These are phyloP conservation scores for Thalpophila matura DNA, from an alignment of 2,888 invertebrate genomes.

Conservation along the genomic window DNA sequence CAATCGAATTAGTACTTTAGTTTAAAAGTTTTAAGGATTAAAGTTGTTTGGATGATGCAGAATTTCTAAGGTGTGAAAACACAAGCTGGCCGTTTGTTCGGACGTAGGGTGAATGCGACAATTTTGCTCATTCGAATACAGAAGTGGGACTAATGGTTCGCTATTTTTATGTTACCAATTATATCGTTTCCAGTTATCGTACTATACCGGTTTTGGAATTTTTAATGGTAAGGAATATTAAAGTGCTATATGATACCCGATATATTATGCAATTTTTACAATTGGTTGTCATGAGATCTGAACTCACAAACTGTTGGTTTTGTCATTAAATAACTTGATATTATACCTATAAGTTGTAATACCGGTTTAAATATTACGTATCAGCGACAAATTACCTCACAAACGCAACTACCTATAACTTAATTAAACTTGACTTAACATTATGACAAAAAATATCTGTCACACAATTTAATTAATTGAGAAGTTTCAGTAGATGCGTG, in stretches of 20 bases:
- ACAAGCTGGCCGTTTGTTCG: conserved; percentile 72
- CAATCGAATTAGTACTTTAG: conserved; percentile 63
- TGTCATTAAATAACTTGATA: neutral
- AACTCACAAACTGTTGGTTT: neutral
- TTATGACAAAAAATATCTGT: conserved; percentile 60
- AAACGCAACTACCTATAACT: conserved; percentile 35
- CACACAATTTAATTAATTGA: conserved; percentile 84
- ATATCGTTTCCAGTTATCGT: conserved; percentile 68
- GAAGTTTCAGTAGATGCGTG: conserved; percentile 89
- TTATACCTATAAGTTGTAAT: neutral
- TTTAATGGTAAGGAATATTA: conserved; percentile 20
- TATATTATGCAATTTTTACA: neutral
- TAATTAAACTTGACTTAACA: conserved; percentile 52
- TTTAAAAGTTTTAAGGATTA: conserved; percentile 33
- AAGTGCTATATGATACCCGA: conserved; percentile 1
- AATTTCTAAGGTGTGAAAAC: conserved; percentile 82
- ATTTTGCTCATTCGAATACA: conserved; percentile 85
- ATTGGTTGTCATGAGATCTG: neutral
- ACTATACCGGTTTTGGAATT: conserved; percentile 15
- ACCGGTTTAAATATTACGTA: conserved; percentile 6
- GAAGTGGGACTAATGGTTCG: conserved; percentile 79
- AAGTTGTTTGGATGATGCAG: conserved; percentile 46
- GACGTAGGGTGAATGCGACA: conserved; percentile 79
- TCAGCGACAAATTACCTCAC: conserved; percentile 37
- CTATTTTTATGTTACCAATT: conserved; percentile 84